Evolutionary conservation across 2,888 invertebrate genomes (phyloP), one percentile per base, ranked within the genome.

Genomic region (Heteromurus nitidus): DNA sequence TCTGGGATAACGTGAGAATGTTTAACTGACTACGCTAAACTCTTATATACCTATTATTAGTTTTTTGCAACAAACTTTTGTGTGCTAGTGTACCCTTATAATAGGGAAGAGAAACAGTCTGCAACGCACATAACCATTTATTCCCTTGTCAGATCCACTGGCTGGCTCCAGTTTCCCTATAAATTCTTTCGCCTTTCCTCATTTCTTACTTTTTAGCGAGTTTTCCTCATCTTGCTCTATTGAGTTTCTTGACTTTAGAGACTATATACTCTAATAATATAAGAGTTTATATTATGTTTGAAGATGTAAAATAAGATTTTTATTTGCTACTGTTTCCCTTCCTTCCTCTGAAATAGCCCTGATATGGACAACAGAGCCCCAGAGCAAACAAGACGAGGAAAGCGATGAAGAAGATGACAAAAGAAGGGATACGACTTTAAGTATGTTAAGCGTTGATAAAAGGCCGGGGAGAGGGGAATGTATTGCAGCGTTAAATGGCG

Each of bases 101-200:
- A 44, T 18, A 24, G 68, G n/a, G 7, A 58, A 55, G 60, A 62
- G 72, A 72, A 50, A 24, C 64, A 73, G 26, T 53, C 50, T 62
- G 79, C 53, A 72, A 44, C 55, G 50, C 70, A 70, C 77, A 79
- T 79, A 79, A 79, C 79, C 79, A 79, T 79, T 79, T 79, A 79
- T 79, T 79, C 72, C 65, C 65, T 72, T 79, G 79, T 79, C 79
- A 79, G 72, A 79, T 72, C 72, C 79, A 79, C 79, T 79, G 58
- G 79, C 79, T 72, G 72, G 42, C 44, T 72, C 65, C 72, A 30
- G 24, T 42, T 44, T 20, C 47, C 36, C 50, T 69, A 77, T 70
- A 77, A 77, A 77, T 79, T 75, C 50, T 11, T n/a, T 24, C 60
- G 5, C 20, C 28, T 58, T 58, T n/a, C 31, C 60, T 62, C 47